Percentiles rank a stretch among this genome's conserved stretches.
These are phyloP conservation scores for Diabrotica balteata DNA, from an alignment of 2,888 invertebrate genomes.

Conservation along the genomic window DNA sequence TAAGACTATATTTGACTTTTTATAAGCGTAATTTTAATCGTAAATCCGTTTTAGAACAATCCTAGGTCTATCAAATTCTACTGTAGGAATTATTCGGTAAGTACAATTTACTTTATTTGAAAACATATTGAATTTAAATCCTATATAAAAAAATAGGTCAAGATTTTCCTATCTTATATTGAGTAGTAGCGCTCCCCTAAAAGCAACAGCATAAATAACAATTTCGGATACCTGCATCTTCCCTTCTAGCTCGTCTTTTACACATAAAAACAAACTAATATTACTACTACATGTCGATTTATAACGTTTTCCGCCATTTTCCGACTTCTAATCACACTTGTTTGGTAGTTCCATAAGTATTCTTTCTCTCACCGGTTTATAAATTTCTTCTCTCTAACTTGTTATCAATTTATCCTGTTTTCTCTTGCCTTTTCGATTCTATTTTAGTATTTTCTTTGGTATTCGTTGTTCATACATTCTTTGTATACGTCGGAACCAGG, in stretches of 20 bases:
- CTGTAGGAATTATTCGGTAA: constrained; percentile 37
- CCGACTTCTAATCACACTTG: neutral
- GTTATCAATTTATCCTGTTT: too few relatives aligned
- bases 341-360: too few relatives aligned
- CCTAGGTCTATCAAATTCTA: constrained; percentile 33
- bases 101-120: constrained; percentile 13
- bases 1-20: neutral
- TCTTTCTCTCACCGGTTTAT: too few relatives aligned
- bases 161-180: neutral
- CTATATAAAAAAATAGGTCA: neutral
- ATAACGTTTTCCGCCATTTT: neutral
- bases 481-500: too few relatives aligned
- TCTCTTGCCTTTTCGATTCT: too few relatives aligned
- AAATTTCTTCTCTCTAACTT: too few relatives aligned
- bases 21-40: neutral
- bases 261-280: too few relatives aligned
- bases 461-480: too few relatives aligned
- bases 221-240: neutral
- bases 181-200: neutral
- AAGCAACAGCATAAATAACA: too few relatives aligned
- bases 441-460: too few relatives aligned
- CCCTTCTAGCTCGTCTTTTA: neutral
- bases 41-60: constrained; percentile 26
- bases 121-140: neutral
- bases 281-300: neutral